phyloP scores from a whole-genome alignment of 2,797 vertebrate genomes.

The Sandelia bainsii region DNA sequence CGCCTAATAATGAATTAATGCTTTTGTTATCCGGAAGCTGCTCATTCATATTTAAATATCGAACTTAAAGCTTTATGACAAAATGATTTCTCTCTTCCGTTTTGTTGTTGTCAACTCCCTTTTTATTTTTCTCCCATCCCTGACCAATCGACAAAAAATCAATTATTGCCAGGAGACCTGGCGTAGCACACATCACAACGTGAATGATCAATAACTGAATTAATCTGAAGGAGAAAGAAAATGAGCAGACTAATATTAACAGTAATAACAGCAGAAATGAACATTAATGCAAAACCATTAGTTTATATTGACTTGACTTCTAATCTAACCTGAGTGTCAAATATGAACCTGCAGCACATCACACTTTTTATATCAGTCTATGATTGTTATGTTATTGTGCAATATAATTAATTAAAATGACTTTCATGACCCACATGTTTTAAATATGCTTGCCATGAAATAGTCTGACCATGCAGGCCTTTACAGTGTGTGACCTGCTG shows the following conservation, averaged over 20 bases:
- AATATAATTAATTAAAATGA: too few relatives aligned
- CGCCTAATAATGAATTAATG: background rate
- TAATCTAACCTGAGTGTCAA: background rate
- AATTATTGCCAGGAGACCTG: slow-evolving; percentile 68
- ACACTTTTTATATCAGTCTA: too few relatives aligned
- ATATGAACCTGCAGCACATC: slow-evolving; percentile 13
- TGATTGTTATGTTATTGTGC: too few relatives aligned
- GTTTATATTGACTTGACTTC: background rate
- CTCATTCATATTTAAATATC: background rate
- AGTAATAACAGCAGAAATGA: slow-evolving; percentile 33
- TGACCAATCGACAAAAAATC: slow-evolving; percentile 73
- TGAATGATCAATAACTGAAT: slow-evolving; percentile 75
- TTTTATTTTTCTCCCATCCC: slow-evolving; percentile 52
- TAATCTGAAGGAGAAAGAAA: slow-evolving; percentile 44
- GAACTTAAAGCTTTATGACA: background rate
- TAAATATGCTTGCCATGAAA: too few relatives aligned
- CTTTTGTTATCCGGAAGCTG: background rate
- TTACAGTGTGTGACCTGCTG: slow-evolving; percentile 47
- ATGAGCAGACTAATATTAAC: slow-evolving; percentile 1
- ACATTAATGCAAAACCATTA: slow-evolving; percentile 26
- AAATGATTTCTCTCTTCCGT: slow-evolving; percentile 22
- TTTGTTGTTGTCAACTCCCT: slow-evolving; percentile 38
- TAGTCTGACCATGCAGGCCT: slow-evolving; percentile 16
- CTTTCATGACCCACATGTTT: background rate
- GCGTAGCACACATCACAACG: slow-evolving; percentile 54